These are phyloP conservation scores for Eremobia ochroleuca DNA, from an alignment of 2,888 invertebrate genomes.

Conservation along the genomic window DNA sequence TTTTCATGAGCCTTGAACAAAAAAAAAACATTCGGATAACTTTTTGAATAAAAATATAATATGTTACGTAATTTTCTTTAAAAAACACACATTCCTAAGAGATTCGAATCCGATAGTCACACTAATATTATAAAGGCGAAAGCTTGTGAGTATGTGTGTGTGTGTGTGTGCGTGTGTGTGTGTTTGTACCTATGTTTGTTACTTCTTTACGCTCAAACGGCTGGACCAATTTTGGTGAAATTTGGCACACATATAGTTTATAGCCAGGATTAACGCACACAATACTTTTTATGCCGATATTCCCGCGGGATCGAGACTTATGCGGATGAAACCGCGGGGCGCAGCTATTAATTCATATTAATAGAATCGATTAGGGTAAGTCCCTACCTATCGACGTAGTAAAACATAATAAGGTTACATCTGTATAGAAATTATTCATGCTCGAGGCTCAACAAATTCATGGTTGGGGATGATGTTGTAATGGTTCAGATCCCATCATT, in stretches of 20 bases:
- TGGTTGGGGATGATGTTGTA: conserved; percentile 7
- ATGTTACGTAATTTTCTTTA: neutral
- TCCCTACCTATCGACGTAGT: neutral
- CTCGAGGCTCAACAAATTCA: conserved; percentile 2
- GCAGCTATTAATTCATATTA: neutral
- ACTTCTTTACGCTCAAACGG: too few relatives aligned
- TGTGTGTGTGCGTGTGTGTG: too few relatives aligned
- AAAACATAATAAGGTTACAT: conserved; percentile 7
- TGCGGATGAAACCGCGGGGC: too few relatives aligned
- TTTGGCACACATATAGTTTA: too few relatives aligned
- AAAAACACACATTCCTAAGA: neutral
- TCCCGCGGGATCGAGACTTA: too few relatives aligned
- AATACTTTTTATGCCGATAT: too few relatives aligned
- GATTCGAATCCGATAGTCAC: neutral
- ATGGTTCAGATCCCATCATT: neutral
- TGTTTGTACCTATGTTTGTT: too few relatives aligned
- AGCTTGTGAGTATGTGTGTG: too few relatives aligned
- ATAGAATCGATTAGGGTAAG: neutral
- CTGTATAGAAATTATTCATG: conserved; percentile 6
- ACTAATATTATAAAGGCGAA: too few relatives aligned
- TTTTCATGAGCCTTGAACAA: neutral
- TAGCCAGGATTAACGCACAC: too few relatives aligned
- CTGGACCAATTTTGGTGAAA: too few relatives aligned
- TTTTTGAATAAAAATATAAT: neutral
- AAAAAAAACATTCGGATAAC: neutral